Conservation (phyloP, 1,140 invertebrate genomes). For the Leptestheria dahalacensis region DNA sequence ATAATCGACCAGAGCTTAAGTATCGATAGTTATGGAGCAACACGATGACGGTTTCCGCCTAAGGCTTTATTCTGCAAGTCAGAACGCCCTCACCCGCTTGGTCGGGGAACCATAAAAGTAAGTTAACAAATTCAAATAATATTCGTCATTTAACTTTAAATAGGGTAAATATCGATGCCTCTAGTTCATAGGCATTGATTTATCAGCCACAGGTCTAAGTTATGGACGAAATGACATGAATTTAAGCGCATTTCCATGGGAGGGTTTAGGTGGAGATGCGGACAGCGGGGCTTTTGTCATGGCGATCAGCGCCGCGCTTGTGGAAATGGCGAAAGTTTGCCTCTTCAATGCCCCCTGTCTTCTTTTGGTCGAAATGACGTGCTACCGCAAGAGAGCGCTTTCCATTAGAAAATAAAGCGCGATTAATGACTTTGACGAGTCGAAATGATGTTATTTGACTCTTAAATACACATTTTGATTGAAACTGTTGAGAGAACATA, state of each 20-base stretch:
- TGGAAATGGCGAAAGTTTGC: conserved; percentile 9
- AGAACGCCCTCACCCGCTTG: neutral
- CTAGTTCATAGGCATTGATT: no score
- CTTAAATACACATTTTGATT: neutral
- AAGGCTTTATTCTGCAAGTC: neutral
- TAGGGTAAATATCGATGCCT: neutral
- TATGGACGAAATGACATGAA: no score
- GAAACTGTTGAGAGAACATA: neutral
- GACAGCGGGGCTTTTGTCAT: neutral
- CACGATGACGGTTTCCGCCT: neutral
- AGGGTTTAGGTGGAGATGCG: neutral
- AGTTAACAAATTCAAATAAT: neutral
- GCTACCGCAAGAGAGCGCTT: conserved; percentile 9
- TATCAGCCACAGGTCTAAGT: no score
- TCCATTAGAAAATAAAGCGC: neutral
- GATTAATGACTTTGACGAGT: neutral
- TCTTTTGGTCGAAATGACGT: conserved; percentile 6
- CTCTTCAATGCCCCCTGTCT: conserved; percentile 13
- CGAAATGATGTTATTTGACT: neutral
- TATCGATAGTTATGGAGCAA: neutral
- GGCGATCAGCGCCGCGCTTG: conserved; percentile 11
- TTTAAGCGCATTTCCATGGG: no score
- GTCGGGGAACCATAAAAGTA: neutral
- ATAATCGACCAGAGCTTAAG: neutral
- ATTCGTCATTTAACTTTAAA: neutral